These are phyloP conservation scores for Lasius platythorax DNA, from an alignment of 2,888 invertebrate genomes.

Conservation along the genomic window DNA sequence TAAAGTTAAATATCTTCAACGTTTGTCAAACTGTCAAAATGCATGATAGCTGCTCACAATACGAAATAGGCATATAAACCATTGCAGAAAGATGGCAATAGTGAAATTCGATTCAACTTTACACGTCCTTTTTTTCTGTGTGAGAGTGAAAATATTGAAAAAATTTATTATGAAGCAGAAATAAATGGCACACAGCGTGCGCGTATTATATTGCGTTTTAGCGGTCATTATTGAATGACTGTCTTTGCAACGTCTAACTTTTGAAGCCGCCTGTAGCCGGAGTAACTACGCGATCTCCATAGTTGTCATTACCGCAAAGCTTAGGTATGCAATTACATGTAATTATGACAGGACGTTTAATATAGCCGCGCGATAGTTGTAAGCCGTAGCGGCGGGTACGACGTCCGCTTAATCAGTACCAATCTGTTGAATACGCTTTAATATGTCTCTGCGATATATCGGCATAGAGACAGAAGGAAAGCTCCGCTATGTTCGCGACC, in stretches of 20 bases:
- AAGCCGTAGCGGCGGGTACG: conserved; percentile 33
- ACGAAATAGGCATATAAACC: neutral
- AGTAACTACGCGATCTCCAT: conserved; percentile 4
- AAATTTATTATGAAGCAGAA: neutral
- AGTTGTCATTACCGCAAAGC: conserved; percentile 31
- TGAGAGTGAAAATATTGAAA: neutral
- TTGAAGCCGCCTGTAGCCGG: neutral
- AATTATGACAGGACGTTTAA: conserved; percentile 42
- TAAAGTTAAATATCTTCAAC: neutral
- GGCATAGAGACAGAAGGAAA: conserved; percentile 29
- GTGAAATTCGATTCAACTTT: neutral
- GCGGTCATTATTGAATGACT: neutral
- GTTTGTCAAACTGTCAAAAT: neutral
- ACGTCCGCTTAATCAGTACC: conserved; percentile 47
- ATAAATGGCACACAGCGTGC: neutral
- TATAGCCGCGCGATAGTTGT: conserved; percentile 26
- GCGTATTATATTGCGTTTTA: neutral
- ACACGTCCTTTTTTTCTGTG: neutral
- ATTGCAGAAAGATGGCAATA: neutral
- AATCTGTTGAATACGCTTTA: conserved; percentile 59
- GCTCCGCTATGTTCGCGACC: neutral
- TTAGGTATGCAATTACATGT: conserved; percentile 30
- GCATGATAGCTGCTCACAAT: neutral
- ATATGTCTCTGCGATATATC: conserved; percentile 57
- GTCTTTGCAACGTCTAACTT: neutral